Base-by-base conservation (phyloP, 2,113 vertebrate genomes). In the Cranoglanis bouderius region DNA sequence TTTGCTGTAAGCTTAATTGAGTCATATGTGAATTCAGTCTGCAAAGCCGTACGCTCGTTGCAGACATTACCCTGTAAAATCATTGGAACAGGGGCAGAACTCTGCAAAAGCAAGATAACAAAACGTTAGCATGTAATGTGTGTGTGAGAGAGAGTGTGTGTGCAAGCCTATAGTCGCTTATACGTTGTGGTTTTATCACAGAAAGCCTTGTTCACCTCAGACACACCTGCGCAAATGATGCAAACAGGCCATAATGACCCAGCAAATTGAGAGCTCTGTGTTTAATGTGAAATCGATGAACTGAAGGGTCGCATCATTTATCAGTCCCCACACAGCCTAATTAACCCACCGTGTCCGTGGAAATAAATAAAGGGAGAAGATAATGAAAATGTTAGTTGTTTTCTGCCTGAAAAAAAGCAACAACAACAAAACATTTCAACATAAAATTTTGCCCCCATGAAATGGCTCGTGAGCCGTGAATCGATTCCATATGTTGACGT, bases 1-100 rank as follows among this genome's bases (percentile, higher is more conserved):
- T 88, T 94, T n/a, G 95, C 95, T 94, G 91, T 93, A 92, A 95
- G 95, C 95, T 90, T 91, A 93, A 94, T 91, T 81, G 93, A 92
- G 93, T 92, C 94, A 92, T 92, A 93, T 93, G 93, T 93, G 94
- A 91, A 93, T 92, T 92, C 91, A 92, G 90, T 93, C 91, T 93
- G 95, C 90, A 93, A 93, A 88, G 93, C 91, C 88, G 94, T 92
- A 91, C 93, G 89, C 89, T 92, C 92, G 74, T 26, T 89, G 90
- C 89, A 89, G 91, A 88, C 88, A 90, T 94, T 93, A 74, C 57
- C 87, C 88, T 84, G 43, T 81, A 89, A 90, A 84, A 77, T 83
- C 51, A 77, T 90, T 83, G n/a, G 26, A 40, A 87, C 57, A 67
- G 72, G 43, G n/a, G 51, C 85, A 83, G 78, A 83, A 35, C 87